Base-by-base conservation (phyloP, 2,113 vertebrate species). In the Cranoglanis bouderius region DNA sequence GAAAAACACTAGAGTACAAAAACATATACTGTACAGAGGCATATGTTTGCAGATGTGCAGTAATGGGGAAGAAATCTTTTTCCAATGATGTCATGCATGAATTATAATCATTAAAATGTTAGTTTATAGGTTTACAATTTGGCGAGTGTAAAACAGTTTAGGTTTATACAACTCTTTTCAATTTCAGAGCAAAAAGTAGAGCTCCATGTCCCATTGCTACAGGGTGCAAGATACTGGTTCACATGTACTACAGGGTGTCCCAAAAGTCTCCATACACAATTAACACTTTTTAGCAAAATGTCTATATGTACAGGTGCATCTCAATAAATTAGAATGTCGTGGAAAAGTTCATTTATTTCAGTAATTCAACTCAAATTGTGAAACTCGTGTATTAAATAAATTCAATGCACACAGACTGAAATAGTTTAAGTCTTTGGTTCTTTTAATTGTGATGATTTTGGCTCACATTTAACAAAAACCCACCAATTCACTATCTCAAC, bases 31-130 rank as follows among this genome's bases (percentile, higher is more conserved):
- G n/a, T n/a, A 32, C 75, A 26, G 14, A 46, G 53, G 53, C 9
- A 13, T 12, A 6, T 51, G 43, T 38, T 61, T 87, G 32, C 32
- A 18, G 53, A 38, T 38, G 32, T 87, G 38, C 32, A 9, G 19
- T 18, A 87, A 81, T 51, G 35, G 24, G 12, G 72, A 87, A 55
- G 35, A 85, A 75, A n/a, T 59, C 18, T 32, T 61, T n/a, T 80
- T 13, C 40, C 85, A 61, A 38, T 46, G 38, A 24, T 38, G 49
- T 75, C 4, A 38, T n/a, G 21, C 12, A 75, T 55, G 12, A 77
- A 32, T 32, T 51, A 51, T 80, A 51, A 80, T 51, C 43, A 51
- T 6, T 78, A 49, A 49, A 18, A 51, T 77, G 29, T 49, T 78
- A 46, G 21, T 78, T 78, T 29, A 13, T 32, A 49, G 75, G 1